Evolutionary conservation across 2,113 vertebrate species (phyloP), one percentile per base, ranked within the genome.

Genomic region (Neogale vison): DNA sequence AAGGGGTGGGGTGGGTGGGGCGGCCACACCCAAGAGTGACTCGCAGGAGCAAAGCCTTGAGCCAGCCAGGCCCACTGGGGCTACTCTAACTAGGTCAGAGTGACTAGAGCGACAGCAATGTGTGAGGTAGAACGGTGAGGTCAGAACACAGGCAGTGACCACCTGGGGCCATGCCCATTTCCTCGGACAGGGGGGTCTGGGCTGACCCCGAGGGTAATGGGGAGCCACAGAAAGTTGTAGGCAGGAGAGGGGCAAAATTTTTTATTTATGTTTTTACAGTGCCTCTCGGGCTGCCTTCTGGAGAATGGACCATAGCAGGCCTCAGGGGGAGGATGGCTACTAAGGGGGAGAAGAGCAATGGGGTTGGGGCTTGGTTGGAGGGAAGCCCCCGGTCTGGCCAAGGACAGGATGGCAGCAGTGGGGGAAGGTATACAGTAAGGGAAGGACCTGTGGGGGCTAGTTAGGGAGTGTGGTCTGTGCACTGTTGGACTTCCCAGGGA

Each of bases 81-180:
- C 42, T 52, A 39, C 52, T 47, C 45, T 65, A 97, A 98, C 77
- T 97, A 97, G 97, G 96, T 97, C 97, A 97, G 12, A 67, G 85
- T 82, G 94, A 77, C 65, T 93, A 72, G 82, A 88, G 50, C 72
- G 87, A 14, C 3, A 17, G 45, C 10, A 8, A 6, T 34, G 50
- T 34, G 57, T 34, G 18, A 17, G 52, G 67, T 55, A 92, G 36
- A 74, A 2, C 3, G 57, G 6, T 15, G 85, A 84, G 59, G n/a
- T 55, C 50, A 34, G 74, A 14, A 34, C 45, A 3, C 42, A 47
- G 92, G 74, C 69, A 61, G 74, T 6, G 11, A 50, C 42, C 47
- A 31, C 23, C 17, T 76, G 39, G 21, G 36, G 42, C 57, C 36
- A 6, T 42, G 23, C 47, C 77, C 34, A 7, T 63, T 57, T 24